These are phyloP conservation scores for Mixornis gularis DNA, from an alignment of 2,113 vertebrate genomes.

Conservation along the genomic window DNA sequence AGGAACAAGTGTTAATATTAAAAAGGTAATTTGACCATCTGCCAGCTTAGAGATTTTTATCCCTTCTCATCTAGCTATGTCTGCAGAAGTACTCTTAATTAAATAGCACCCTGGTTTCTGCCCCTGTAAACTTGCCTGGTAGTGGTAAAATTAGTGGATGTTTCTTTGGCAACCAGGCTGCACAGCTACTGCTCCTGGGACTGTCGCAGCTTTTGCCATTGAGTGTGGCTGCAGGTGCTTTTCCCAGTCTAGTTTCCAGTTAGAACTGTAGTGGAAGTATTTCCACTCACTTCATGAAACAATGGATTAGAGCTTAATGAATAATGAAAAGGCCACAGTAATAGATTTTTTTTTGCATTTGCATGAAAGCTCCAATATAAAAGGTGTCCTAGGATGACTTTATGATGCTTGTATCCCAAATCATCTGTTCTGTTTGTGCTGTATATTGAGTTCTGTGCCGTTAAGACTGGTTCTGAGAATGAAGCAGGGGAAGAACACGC, in stretches of 20 bases:
- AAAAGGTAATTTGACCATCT: neutral
- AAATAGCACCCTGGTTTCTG: neutral
- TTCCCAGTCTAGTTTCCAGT: neutral
- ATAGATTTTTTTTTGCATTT: neutral
- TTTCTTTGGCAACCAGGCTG: neutral
- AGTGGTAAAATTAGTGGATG: neutral
- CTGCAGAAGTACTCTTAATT: neutral
- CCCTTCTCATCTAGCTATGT: neutral
- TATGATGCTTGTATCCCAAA: no score
- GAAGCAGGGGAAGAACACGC: no score
- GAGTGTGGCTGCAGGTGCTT: neutral
- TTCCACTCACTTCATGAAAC: neutral
- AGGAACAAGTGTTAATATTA: neutral
- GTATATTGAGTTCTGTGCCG: no score
- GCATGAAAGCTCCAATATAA: neutral
- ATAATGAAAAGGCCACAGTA: neutral
- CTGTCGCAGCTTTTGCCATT: neutral
- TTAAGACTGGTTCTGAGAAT: no score
- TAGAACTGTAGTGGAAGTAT: neutral
- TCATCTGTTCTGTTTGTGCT: no score
- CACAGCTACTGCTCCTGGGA: neutral
- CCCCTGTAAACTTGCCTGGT: neutral
- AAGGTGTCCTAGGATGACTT: neutral
- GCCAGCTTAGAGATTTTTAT: neutral
- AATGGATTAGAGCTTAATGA: neutral